These are phyloP conservation scores for Mus spicilegus DNA, from an alignment of 2,113 vertebrate species.

Conservation along the genomic window DNA sequence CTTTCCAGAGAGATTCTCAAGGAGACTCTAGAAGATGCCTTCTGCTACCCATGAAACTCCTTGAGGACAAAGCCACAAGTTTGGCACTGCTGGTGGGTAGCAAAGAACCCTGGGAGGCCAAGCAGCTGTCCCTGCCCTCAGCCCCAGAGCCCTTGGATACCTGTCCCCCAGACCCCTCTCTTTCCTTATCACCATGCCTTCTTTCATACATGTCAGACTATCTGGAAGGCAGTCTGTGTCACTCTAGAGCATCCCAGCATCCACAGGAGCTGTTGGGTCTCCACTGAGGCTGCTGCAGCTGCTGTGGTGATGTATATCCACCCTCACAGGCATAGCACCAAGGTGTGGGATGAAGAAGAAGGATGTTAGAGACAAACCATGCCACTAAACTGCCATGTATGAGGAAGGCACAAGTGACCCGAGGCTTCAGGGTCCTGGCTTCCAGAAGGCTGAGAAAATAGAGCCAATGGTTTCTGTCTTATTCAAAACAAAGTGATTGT, in stretches of 20 bases:
- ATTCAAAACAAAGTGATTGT: not conserved
- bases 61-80: not conserved
- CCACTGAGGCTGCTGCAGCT: not conserved
- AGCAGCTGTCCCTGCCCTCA: not conserved
- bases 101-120: not conserved
- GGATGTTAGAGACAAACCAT: not conserved
- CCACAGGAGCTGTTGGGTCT: not conserved
- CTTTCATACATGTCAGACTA: not conserved
- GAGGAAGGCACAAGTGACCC: not conserved
- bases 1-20: not conserved
- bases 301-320: too few relatives aligned
- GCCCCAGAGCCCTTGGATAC: too few relatives aligned
- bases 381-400: not conserved
- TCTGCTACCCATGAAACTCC: not conserved
- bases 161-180: not conserved
- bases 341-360: not conserved
- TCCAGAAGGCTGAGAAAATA: not conserved
- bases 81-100: not conserved
- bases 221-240: not conserved
- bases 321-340: not conserved
- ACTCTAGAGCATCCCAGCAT: too few relatives aligned
- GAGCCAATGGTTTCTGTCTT: not conserved
- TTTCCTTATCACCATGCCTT: not conserved
- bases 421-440: not conserved
- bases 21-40: too few relatives aligned